Evolutionary conservation across 2,113 vertebrate species (phyloP), one percentile per base, ranked within the genome.

Genomic region (Zonotrichia leucophrys): DNA sequence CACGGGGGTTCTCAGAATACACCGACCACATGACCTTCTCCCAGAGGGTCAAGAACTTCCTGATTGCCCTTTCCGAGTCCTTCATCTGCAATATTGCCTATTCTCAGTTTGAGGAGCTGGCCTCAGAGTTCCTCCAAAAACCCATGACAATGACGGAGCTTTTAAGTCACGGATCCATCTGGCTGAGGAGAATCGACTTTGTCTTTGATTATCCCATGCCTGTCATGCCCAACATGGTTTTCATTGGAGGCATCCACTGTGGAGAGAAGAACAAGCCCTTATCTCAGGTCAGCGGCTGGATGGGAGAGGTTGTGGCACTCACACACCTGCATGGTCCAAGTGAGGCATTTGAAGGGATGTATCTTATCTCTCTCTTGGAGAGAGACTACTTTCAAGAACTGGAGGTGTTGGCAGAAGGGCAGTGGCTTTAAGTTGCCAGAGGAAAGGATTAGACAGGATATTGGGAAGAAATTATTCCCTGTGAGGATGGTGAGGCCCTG

Each of bases 151-250:
- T 99, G 23, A 85, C 69, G 2, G 95, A 98, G 10, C 96, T 99
- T 9, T 18, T 99, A 50, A 93, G 94, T 76, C 55, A 96, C 7
- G 97, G 97, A 41, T 97, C 97, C 2, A 5, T 99, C 69, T 98
- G 98, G 98, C 96, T 99, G 77, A 84, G 98, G 63, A 98, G 98
- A 77, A 76, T 95, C 0, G 98, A 99, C 94, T 98, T 99, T 87
- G 98, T 95, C 7, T 90, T 99, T 12, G 98, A 99, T 27, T 97
- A 97, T 27, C 98, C 98, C 11, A 97, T 95, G 21, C 98, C 98
- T 4, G 39, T 98, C 46, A 98, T 98, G 98, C 98, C 98, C 30
- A 99, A 98, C 31, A 91, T 98, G 72, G 44, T 98, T 37, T 97
- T 98, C 35, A 97, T 98, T 7, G 99, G 98, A 58, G 99, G 99